These are phyloP conservation scores for Acanthurus lineatus DNA, from an alignment of 2,797 vertebrate species.

Conservation along the genomic window DNA sequence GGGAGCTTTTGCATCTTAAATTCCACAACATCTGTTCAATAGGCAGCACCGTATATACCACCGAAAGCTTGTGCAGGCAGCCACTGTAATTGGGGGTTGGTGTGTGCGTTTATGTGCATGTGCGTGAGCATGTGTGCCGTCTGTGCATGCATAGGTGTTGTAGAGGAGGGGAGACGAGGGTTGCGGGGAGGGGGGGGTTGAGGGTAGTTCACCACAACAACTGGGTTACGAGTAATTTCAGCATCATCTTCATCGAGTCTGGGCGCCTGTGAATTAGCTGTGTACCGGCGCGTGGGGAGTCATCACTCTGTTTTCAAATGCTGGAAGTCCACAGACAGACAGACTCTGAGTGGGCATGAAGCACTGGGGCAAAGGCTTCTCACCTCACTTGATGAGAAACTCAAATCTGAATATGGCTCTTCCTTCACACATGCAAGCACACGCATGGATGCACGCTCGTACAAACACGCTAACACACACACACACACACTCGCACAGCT, in stretches of 20 bases:
- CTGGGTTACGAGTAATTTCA: conserved; percentile 79
- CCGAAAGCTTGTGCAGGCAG: conserved; percentile 76
- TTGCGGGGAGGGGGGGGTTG: not conserved
- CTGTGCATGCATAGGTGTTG: conserved; percentile 70
- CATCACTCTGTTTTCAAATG: conserved; percentile 33
- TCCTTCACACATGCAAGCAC: conserved; percentile 50
- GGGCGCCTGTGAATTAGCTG: conserved; percentile 56
- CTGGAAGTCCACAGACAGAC: conserved; percentile 43
- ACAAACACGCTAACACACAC: conserved; percentile 28
- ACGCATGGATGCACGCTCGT: conserved; percentile 29
- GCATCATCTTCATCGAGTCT: conserved; percentile 55
- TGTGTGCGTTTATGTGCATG: conserved; percentile 57
- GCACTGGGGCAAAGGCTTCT: conserved; percentile 56
- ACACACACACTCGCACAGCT: conserved; percentile 47
- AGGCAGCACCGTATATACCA: conserved; percentile 78
- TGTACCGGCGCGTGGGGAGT: conserved; percentile 51
- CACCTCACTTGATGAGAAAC: conserved; percentile 63
- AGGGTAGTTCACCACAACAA: conserved; percentile 74
- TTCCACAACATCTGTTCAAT: conserved; percentile 94
- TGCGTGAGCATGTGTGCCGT: conserved; percentile 68
- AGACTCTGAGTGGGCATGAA: conserved; percentile 57
- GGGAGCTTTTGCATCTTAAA: conserved; percentile 88
- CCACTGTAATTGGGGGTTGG: conserved; percentile 77
- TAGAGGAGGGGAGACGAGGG: conserved; percentile 18
- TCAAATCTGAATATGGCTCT: conserved; percentile 51